phyloP scores from a whole-genome alignment of 2,888 invertebrate species.

The Omphaloscelis lunosa region DNA sequence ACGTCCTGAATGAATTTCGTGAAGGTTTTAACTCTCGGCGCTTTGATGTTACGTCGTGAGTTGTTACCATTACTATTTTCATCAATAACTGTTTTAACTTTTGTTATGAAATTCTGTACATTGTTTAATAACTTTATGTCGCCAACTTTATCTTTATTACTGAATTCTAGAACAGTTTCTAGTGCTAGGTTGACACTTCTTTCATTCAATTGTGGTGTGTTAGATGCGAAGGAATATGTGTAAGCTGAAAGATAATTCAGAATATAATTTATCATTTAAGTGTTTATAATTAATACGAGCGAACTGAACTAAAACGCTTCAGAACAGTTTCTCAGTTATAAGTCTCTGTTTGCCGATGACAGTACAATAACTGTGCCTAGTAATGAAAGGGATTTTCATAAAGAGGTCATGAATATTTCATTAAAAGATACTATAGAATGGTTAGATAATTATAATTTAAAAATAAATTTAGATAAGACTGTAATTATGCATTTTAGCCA shows the following conservation, averaged over 20 bases:
- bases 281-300: not conserved
- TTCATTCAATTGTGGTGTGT: not conserved
- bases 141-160: not conserved
- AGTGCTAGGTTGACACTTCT: slow-evolving; percentile 15
- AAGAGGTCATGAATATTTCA: too few relatives aligned
- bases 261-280: not conserved
- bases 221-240: not conserved
- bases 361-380: too few relatives aligned
- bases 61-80: not conserved
- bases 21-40: slow-evolving; percentile 59
- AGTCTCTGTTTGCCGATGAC: too few relatives aligned
- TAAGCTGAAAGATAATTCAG: slow-evolving; percentile 19
- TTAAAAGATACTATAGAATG: too few relatives aligned
- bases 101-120: slow-evolving; percentile 34
- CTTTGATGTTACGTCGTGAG: slow-evolving; percentile 26
- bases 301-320: not conserved
- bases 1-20: slow-evolving; percentile 72
- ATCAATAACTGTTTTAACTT: slow-evolving; percentile 36
- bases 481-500: too few relatives aligned
- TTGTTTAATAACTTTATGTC: slow-evolving; percentile 28
- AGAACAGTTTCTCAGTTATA: too few relatives aligned
- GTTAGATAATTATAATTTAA: too few relatives aligned
- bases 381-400: too few relatives aligned
- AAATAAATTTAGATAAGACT: too few relatives aligned
- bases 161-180: slow-evolving; percentile 23